phyloP scores from a whole-genome alignment of 1,140 invertebrate species.

The Pseudomyrmex concolor region DNA sequence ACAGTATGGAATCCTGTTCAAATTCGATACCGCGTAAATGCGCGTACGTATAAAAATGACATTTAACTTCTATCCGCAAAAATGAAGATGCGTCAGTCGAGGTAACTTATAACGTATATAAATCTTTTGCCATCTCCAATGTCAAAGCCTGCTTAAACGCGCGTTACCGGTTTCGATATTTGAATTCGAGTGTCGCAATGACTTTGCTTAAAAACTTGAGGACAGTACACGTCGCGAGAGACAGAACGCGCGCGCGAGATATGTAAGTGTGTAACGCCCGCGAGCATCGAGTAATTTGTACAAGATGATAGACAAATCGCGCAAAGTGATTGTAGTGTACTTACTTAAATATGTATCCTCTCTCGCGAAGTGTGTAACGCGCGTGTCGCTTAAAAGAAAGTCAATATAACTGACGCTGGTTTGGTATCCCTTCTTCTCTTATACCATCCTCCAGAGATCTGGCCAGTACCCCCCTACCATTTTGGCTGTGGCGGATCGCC shows the following conservation, averaged over 20 bases:
- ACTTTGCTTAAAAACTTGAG: neutral
- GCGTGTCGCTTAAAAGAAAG: conserved; percentile 72
- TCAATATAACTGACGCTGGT: conserved; percentile 73
- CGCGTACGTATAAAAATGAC: too few relatives aligned
- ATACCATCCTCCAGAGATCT: conserved; percentile 69
- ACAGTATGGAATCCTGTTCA: too few relatives aligned
- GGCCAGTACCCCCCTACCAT: conserved; percentile 66
- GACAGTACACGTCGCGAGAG: neutral
- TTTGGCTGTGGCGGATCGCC: conserved; percentile 34
- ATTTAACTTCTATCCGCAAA: neutral
- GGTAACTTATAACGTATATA: neutral
- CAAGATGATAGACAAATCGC: too few relatives aligned
- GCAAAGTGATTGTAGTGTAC: conserved; percentile 12
- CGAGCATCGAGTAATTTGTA: too few relatives aligned
- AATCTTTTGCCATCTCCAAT: neutral
- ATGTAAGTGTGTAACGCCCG: too few relatives aligned
- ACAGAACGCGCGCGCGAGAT: neutral
- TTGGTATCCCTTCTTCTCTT: conserved; percentile 75
- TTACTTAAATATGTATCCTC: conserved; percentile 55
- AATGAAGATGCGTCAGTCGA: conserved; percentile 18
- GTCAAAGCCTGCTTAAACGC: conserved; percentile 2
- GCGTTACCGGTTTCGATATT: conserved; percentile 22
- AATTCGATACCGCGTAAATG: neutral
- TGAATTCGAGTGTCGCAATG: conserved; percentile 7
- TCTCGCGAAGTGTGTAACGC: conserved; percentile 50